Conservation (phyloP, 2,797 vertebrate genomes). For the Enteromius trimaculatus region DNA sequence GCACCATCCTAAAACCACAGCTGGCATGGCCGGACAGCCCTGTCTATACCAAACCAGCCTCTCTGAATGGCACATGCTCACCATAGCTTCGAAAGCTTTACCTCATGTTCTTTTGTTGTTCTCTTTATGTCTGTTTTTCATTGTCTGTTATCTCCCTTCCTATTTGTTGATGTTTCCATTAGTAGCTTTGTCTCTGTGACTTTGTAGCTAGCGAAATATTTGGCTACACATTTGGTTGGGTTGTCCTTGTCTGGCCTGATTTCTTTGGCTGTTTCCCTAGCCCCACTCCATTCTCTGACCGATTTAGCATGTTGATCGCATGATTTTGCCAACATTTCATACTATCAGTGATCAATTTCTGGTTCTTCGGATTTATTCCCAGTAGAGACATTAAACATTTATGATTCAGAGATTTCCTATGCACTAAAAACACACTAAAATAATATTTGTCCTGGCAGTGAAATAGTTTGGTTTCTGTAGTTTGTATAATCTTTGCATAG, state of each 20-base stretch:
- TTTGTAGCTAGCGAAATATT: conserved; percentile 25
- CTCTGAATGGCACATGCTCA: conserved; percentile 15
- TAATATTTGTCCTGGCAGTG: not conserved
- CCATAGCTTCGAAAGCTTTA: conserved; percentile 9
- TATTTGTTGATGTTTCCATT: conserved; percentile 21
- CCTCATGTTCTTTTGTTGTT: conserved; percentile 8
- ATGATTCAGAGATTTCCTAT: not conserved
- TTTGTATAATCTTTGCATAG: not conserved
- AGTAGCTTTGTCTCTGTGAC: not conserved
- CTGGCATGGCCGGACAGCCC: conserved; percentile 38
- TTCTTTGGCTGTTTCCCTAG: not conserved
- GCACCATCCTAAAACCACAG: conserved; percentile 52
- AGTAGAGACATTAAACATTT: conserved; percentile 18
- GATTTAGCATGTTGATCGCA: conserved; percentile 48
- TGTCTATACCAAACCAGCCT: conserved; percentile 28
- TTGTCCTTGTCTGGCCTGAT: conserved; percentile 30
- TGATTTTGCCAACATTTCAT: conserved; percentile 44
- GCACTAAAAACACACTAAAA: not conserved
- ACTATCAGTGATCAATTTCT: not conserved
- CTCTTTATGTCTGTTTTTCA: conserved; percentile 7
- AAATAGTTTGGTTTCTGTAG: not conserved
- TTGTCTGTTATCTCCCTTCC: not conserved
- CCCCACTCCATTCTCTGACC: conserved; percentile 41
- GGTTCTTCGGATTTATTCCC: conserved; percentile 9
- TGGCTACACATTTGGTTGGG: conserved; percentile 10